These are phyloP conservation scores for Copidosoma aretas DNA, from an alignment of 2,888 invertebrate genomes.

Conservation along the genomic window DNA sequence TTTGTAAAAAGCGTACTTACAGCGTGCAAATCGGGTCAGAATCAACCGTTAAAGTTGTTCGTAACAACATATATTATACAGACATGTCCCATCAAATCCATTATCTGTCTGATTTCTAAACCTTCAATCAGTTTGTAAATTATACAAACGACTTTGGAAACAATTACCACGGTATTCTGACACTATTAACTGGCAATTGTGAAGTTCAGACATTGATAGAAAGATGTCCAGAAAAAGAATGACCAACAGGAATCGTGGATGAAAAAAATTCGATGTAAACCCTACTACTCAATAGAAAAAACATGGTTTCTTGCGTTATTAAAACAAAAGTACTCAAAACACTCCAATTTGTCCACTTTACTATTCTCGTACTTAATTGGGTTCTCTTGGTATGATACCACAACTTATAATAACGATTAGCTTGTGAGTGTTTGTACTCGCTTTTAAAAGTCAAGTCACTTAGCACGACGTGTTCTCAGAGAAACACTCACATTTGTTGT, in stretches of 20 bases:
- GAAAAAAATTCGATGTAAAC: slow-evolving; percentile 25
- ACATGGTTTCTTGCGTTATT: slow-evolving; percentile 9
- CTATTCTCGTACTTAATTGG: neutral
- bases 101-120: slow-evolving; percentile 15
- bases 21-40: slow-evolving; percentile 9
- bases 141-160: slow-evolving; percentile 30
- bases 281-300: slow-evolving; percentile 21
- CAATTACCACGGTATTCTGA: slow-evolving; percentile 20
- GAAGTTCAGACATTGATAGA: slow-evolving; percentile 12
- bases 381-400: neutral
- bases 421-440: slow-evolving; percentile 24
- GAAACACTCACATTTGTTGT: slow-evolving; percentile 50
- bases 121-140: neutral
- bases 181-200: neutral
- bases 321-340: slow-evolving; percentile 1
- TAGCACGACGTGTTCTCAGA: slow-evolving; percentile 6
- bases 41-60: too few species aligned
- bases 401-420: slow-evolving; percentile 14
- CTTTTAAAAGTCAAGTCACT: slow-evolving; percentile 24
- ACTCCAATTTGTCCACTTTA: neutral
- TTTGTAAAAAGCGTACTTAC: slow-evolving; percentile 32
- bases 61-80: slow-evolving; percentile 4
- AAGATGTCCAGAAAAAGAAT: slow-evolving; percentile 12
- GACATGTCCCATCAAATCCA: too few species aligned
- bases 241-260: slow-evolving; percentile 23